Percentiles rank a stretch among this genome's conserved stretches.
Evolutionary conservation across 2,888 invertebrate genomes (phyloP).

Genomic region (Acronicta aceris): DNA sequence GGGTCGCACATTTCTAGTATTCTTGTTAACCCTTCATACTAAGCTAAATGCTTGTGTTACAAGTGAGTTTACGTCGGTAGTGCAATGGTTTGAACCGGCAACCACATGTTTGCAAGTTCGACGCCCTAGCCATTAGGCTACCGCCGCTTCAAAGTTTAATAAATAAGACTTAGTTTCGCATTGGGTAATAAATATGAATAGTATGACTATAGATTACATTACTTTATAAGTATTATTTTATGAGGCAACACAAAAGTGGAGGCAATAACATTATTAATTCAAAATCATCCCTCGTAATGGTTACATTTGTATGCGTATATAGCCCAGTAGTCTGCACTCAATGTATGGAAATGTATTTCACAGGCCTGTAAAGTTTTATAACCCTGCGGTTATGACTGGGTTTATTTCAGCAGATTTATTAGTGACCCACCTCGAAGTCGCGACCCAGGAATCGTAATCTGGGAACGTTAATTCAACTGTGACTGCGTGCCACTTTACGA

Average conservation of each 20-base stretch:
- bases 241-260: slow-evolving; percentile 46
- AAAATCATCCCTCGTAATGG: slow-evolving; percentile 63
- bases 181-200: too few relatives aligned
- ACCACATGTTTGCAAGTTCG: too few relatives aligned
- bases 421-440: slow-evolving; percentile 66
- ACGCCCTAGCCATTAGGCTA: too few relatives aligned
- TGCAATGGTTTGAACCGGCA: too few relatives aligned
- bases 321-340: slow-evolving; percentile 47
- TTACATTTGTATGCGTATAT: slow-evolving; percentile 56
- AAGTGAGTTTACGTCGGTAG: too few relatives aligned
- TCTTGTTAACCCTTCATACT: too few relatives aligned
- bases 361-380: slow-evolving; percentile 73
- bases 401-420: slow-evolving; percentile 75
- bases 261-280: slow-evolving; percentile 68
- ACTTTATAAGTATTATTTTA: slow-evolving; percentile 24
- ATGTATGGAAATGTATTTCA: slow-evolving; percentile 72
- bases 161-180: too few relatives aligned
- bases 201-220: too few relatives aligned
- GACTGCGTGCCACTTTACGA: slow-evolving; percentile 74
- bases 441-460: slow-evolving; percentile 72
- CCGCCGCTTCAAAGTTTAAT: too few relatives aligned
- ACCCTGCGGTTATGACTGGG: slow-evolving; percentile 65
- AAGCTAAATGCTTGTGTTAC: too few relatives aligned
- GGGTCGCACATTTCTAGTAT: too few relatives aligned
- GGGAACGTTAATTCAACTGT: slow-evolving; percentile 75